A percentile compares a stretch with the other conserved stretches of the same genome.
Evolutionary conservation across 2,888 invertebrate species (phyloP).

Genomic region (Oxystoma pomonae): DNA sequence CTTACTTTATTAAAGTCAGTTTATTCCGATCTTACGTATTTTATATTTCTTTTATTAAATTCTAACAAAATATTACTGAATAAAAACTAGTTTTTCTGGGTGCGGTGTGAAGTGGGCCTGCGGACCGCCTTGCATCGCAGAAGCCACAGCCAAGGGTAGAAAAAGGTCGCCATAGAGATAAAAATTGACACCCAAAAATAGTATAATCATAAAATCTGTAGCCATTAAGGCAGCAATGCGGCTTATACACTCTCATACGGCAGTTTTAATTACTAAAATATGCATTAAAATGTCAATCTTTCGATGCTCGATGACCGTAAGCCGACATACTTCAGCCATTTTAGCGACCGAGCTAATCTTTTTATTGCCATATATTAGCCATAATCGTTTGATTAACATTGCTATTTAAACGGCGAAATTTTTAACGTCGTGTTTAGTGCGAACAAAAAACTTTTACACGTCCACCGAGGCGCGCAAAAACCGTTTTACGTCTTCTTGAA

Average conservation of each 20-base stretch:
- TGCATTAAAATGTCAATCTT: background rate
- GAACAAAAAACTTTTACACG: conserved; percentile 3
- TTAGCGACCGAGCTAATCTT: background rate
- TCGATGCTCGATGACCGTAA: background rate
- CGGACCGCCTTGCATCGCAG: too few relatives aligned
- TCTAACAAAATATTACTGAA: too few relatives aligned
- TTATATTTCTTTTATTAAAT: too few relatives aligned
- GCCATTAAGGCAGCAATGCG: background rate
- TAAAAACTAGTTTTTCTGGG: too few relatives aligned
- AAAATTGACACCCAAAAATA: background rate
- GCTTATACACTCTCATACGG: background rate
- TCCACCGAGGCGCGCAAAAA: background rate
- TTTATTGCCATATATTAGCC: conserved; percentile 2
- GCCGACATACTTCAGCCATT: background rate
- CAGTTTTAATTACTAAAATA: background rate
- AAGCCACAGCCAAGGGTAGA: background rate
- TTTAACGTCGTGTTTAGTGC: background rate
- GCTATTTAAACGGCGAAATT: background rate
- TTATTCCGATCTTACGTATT: too few relatives aligned
- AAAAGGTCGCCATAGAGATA: background rate
- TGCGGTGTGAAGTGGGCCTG: too few relatives aligned
- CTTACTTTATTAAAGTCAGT: too few relatives aligned
- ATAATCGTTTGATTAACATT: conserved; percentile 5
- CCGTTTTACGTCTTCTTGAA: background rate
- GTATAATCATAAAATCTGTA: background rate